Percentiles rank a stretch among this genome's conserved stretches.
Conservation (phyloP, 2,113 vertebrate genomes). For the Eonycteris spelaea region DNA sequence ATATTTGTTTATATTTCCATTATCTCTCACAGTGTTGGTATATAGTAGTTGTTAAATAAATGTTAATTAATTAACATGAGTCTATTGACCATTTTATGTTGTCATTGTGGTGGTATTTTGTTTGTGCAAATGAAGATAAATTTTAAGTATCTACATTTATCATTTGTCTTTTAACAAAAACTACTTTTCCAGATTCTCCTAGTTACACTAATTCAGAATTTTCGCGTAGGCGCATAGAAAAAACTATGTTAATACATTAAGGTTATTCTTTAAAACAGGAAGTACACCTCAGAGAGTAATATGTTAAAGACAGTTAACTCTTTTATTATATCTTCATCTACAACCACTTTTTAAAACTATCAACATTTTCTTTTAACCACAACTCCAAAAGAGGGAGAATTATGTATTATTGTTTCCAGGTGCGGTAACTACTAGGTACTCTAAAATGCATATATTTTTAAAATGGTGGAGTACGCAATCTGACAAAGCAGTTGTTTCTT, state of each 20-base stretch:
- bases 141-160: not conserved
- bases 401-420: not conserved
- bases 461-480: not conserved
- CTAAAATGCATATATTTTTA: not conserved
- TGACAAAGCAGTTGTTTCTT: not conserved
- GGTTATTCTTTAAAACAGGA: not conserved
- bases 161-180: not conserved
- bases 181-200: not conserved
- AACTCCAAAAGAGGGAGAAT: not conserved
- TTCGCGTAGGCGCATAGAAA: not conserved
- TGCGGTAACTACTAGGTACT: not conserved
- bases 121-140: not conserved
- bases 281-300: not conserved
- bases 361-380: not conserved
- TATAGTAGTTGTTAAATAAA: not conserved
- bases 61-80: not conserved
- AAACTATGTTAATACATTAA: not conserved
- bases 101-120: not conserved
- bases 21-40: not conserved
- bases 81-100: not conserved
- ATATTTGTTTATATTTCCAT: not conserved
- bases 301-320: not conserved
- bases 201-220: not conserved
- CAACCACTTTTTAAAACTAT: not conserved
- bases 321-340: not conserved